Conservation (phyloP, 2,797 vertebrate species). For the Glyptemys insculpta region DNA sequence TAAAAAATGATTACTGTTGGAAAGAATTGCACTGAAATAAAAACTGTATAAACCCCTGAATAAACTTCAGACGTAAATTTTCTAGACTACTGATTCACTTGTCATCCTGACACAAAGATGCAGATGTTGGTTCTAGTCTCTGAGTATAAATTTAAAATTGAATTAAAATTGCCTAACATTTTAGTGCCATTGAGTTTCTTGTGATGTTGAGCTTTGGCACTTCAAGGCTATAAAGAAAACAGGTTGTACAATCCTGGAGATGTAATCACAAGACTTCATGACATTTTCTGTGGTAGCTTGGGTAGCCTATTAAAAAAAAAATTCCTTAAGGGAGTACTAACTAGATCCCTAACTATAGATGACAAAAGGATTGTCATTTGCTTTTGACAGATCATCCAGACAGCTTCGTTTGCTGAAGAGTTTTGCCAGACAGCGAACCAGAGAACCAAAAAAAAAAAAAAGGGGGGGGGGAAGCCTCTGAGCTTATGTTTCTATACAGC, state of each 20-base stretch:
- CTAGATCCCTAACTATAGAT: slow-evolving; percentile 74
- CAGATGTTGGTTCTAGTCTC: slow-evolving; percentile 5
- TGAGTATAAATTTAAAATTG: neutral
- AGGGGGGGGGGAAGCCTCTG: neutral
- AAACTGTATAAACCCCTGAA: slow-evolving; percentile 16
- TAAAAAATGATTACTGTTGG: neutral
- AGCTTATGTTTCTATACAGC: neutral
- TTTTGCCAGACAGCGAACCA: slow-evolving; percentile 67
- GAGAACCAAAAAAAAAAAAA: slow-evolving; percentile 27
- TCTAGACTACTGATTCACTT: slow-evolving; percentile 8
- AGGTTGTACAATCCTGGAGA: slow-evolving; percentile 38
- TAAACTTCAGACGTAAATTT: slow-evolving; percentile 28
- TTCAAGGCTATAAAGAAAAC: neutral
- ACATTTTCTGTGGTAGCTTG: slow-evolving; percentile 74
- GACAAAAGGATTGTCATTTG: slow-evolving; percentile 83
- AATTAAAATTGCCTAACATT: neutral
- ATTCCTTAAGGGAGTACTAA: slow-evolving; percentile 73
- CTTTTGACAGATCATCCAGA: slow-evolving; percentile 81
- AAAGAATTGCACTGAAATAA: neutral
- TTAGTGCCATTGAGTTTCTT: slow-evolving; percentile 10
- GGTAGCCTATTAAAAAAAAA: slow-evolving; percentile 52
- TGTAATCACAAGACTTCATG: slow-evolving; percentile 66
- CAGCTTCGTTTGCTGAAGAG: slow-evolving; percentile 71
- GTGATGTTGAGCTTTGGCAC: neutral
- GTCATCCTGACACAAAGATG: neutral